Percentiles rank a stretch among this genome's conserved stretches.
These are phyloP conservation scores for Alsophila aescularia DNA, from an alignment of 2,888 invertebrate species.

Conservation along the genomic window DNA sequence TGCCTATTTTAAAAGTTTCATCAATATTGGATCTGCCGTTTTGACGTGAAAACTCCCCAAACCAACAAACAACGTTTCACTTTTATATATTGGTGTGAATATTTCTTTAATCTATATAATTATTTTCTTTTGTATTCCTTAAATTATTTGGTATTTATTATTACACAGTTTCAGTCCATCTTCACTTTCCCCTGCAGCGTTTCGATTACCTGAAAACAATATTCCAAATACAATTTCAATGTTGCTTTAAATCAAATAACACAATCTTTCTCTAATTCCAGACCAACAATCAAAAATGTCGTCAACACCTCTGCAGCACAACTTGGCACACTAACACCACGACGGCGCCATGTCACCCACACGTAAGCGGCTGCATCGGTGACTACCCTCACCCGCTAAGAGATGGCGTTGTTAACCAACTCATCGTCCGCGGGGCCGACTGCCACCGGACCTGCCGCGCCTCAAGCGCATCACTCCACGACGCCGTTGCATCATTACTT, in stretches of 20 bases:
- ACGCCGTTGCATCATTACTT: conserved; percentile 84
- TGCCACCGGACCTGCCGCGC: conserved; percentile 66
- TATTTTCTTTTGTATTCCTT: too few relatives aligned
- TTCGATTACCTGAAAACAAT: too few relatives aligned
- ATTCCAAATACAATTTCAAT: too few relatives aligned
- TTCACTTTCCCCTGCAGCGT: too few relatives aligned
- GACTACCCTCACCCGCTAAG: conserved; percentile 54
- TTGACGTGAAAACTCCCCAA: too few relatives aligned
- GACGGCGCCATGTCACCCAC: conserved; percentile 57
- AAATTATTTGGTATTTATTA: too few relatives aligned
- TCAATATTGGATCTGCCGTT: too few relatives aligned
- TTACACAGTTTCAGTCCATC: too few relatives aligned
- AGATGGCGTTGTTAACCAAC: conserved; percentile 80
- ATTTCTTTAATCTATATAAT: too few relatives aligned
- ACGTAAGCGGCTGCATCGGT: conserved; percentile 68
- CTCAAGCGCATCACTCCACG: conserved; percentile 78
- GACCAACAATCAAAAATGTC: conserved; percentile 25
- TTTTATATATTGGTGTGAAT: too few relatives aligned
- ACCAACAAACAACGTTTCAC: too few relatives aligned
- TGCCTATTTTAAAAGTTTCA: too few relatives aligned
- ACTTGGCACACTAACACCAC: conserved; percentile 32
- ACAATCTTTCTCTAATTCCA: conserved; percentile 9
- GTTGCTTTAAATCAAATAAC: neutral
- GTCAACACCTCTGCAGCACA: conserved; percentile 4
- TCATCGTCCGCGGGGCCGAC: conserved; percentile 71